Base-by-base conservation (phyloP, 1,140 invertebrate genomes). In the Trichogramma pretiosum region DNA sequence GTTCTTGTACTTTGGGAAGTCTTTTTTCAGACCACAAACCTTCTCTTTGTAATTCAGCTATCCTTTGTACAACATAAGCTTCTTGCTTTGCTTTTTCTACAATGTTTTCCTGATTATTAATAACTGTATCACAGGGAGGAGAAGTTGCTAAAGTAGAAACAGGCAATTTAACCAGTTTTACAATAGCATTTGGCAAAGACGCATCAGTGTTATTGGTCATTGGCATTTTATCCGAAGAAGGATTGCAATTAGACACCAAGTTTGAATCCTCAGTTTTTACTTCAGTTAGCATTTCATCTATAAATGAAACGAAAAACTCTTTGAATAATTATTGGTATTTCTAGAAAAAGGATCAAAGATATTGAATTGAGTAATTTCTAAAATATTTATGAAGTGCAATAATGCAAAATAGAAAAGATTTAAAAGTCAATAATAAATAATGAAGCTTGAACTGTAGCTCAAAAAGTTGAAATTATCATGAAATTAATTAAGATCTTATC, bases 11-110 rank as follows among this genome's bases (percentile, higher is more conserved):
- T 74, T 95, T 94, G 3, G 93, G 93, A 61, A 98, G 74, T 53
- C 92, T 77, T 64, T 86, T 82, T 62, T 93, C 87, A 35, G 89
- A 85, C 94, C 93, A 98, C 56, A 97, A 73, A 21, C 94, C 93
- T 61, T 95, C 87, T 56, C 80, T 84, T 68, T 85, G 90, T 58
- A 87, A 73, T 73, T 94, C 90, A 18, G 81, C 77, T 57, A 97
- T 87, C 62, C 92, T 80, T 64, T 93, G 87, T 75, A 96, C 85
- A 24, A 97, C 89, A 70, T 89, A 85, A 11, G 92, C 93, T 75
- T 98, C 93, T 74, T 93, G 89, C 71, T 91, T 93, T 1, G 87
- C 87, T 67, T 87, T 85, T 67, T 90, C 85, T 33, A 88, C 86
- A 57, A 90, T 88, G 67, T 88, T 85, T 67, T 88, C 85, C 63